phyloP scores from a whole-genome alignment of 2,797 vertebrate genomes.

The Hylomyscus alleni region DNA sequence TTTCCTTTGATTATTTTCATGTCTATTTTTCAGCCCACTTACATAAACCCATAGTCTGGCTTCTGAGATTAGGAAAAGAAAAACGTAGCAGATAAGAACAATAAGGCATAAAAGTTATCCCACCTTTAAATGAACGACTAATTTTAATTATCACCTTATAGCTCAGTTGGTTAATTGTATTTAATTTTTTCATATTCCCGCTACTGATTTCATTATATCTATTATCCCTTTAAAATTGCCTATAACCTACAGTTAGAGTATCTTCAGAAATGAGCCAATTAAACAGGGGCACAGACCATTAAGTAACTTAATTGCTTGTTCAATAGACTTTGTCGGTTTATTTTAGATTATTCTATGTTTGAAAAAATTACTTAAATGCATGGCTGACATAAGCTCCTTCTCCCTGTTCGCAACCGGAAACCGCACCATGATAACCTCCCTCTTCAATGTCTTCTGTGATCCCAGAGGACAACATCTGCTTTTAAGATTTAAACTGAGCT shows the following conservation, averaged over 20 bases:
- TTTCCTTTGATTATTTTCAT: constrained; percentile 1
- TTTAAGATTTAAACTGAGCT: constrained; percentile 46
- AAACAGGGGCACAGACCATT: constrained; percentile 79
- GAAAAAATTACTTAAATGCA: constrained; percentile 70
- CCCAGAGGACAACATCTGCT: neutral
- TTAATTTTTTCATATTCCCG: constrained; percentile 76
- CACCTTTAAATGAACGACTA: constrained; percentile 57
- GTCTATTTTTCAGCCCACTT: neutral
- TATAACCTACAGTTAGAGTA: constrained; percentile 75
- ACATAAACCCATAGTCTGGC: neutral
- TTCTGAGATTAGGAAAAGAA: constrained; percentile 55
- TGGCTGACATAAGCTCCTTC: constrained; percentile 50
- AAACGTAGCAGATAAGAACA: constrained; percentile 30
- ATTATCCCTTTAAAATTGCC: constrained; percentile 76
- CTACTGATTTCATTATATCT: constrained; percentile 77
- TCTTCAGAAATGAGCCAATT: constrained; percentile 81
- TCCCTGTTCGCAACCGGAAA: constrained; percentile 39
- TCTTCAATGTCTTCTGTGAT: neutral
- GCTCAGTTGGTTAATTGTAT: constrained; percentile 78
- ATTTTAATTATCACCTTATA: constrained; percentile 63
- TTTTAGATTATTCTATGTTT: constrained; percentile 77
- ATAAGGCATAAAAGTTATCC: constrained; percentile 38
- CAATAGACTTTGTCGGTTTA: constrained; percentile 72
- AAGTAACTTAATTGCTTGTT: constrained; percentile 82
- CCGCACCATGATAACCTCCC: neutral